A percentile compares a stretch with the other conserved stretches of the same genome.
phyloP scores from a whole-genome alignment of 2,113 vertebrate species.

The Pedionomus torquatus region DNA sequence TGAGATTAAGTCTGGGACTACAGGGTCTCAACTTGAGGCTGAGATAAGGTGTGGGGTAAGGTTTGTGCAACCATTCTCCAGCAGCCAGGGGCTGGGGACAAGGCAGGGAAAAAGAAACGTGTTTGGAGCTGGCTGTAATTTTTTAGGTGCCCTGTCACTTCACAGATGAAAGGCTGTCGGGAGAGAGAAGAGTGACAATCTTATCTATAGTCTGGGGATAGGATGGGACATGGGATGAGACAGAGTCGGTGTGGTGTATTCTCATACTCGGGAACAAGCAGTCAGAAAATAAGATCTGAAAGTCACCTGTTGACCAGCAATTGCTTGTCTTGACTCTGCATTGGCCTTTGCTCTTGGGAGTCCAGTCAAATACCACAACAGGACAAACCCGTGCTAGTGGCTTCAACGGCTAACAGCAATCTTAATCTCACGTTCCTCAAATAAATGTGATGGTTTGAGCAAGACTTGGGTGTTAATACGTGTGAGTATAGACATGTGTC shows the following conservation, averaged over 20 bases:
- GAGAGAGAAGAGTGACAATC: not conserved
- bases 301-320: not conserved
- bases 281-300: not conserved
- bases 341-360: not conserved
- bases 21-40: not conserved
- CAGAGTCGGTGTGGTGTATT: not conserved
- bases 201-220: not conserved
- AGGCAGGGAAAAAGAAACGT: not conserved
- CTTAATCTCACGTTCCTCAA: not conserved
- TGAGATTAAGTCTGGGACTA: not conserved
- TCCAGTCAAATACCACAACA: not conserved
- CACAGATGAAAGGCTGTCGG: not conserved
- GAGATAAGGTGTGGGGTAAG: not conserved
- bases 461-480: not conserved
- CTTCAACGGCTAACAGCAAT: not conserved
- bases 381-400: not conserved
- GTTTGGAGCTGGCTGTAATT: not conserved
- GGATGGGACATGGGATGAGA: not conserved
- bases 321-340: not conserved
- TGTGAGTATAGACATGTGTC: not conserved
- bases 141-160: not conserved
- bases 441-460: not conserved
- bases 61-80: not conserved
- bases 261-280: not conserved
- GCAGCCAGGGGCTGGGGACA: not conserved